Percentiles rank a stretch among this genome's conserved stretches.
Conservation (phyloP, 2,113 vertebrate genomes). For the Pelecanoides urinatrix region DNA sequence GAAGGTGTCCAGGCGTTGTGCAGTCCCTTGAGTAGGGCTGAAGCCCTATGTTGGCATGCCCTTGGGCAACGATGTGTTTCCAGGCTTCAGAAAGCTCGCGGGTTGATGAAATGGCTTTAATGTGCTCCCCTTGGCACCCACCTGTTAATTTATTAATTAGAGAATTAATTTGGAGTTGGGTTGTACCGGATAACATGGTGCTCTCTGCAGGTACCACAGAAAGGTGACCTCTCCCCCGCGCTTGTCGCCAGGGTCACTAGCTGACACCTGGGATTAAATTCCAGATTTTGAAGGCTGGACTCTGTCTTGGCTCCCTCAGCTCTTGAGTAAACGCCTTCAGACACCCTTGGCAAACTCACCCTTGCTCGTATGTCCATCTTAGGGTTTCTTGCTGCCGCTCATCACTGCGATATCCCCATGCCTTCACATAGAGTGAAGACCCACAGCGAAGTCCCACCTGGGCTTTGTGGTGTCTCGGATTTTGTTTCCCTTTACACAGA, state of each 20-base stretch:
- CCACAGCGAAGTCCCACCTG: background rate
- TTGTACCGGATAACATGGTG: background rate
- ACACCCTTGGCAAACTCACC: background rate
- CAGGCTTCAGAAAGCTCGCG: background rate
- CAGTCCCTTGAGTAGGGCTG: background rate
- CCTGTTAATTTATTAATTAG: background rate
- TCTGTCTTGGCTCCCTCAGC: background rate
- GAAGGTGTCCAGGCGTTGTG: background rate
- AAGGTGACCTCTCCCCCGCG: background rate
- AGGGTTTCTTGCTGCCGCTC: background rate
- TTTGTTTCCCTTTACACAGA: background rate
- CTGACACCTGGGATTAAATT: background rate
- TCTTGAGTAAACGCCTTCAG: background rate
- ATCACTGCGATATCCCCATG: fast-evolving
- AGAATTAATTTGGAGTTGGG: background rate
- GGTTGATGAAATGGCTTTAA: background rate
- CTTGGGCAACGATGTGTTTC: background rate
- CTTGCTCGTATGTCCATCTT: fast-evolving
- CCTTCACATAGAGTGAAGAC: background rate
- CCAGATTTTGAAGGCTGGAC: background rate
- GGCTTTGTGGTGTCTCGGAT: background rate
- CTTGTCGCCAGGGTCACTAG: background rate
- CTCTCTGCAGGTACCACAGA: background rate
- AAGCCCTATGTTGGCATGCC: fast-evolving
- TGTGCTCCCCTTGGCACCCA: fast-evolving